phyloP scores from a whole-genome alignment of 2,888 invertebrate species.

The Drosophila paramelanica region DNA sequence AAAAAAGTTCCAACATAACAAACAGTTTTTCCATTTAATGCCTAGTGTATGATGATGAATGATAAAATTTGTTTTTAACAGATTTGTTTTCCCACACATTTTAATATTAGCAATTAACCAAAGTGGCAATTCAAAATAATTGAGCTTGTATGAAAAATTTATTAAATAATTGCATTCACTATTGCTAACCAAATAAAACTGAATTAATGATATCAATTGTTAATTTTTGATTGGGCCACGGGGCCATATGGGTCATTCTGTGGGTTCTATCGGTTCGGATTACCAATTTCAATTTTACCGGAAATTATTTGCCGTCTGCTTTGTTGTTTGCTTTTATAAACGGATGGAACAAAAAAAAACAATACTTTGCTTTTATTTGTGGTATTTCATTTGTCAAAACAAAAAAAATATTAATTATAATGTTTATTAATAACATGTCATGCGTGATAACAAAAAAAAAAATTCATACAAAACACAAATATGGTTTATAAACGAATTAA shows the following conservation, averaged over 20 bases:
- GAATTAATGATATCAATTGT: conserved; percentile 44
- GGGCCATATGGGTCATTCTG: not conserved
- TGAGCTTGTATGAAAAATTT: conserved; percentile 34
- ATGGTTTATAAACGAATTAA: conserved; percentile 6
- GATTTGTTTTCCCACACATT: conserved; percentile 25
- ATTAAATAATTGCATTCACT: conserved; percentile 43
- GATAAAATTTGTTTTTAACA: not conserved
- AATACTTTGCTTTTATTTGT: conserved; percentile 31
- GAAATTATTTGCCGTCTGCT: conserved; percentile 57
- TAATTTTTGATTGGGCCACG: conserved; percentile 6
- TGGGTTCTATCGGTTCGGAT: conserved; percentile 17
- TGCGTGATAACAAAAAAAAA: conserved; percentile 12
- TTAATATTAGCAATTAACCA: conserved; percentile 35
- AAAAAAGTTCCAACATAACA: no score
- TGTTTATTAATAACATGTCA: conserved; percentile 49
- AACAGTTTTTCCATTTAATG: not conserved
- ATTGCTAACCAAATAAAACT: conserved; percentile 26
- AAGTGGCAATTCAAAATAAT: conserved; percentile 40
- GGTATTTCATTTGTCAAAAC: conserved; percentile 45
- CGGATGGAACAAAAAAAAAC: conserved; percentile 7
- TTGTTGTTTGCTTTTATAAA: conserved; percentile 50
- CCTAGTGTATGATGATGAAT: not conserved
- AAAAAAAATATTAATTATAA: conserved; percentile 21
- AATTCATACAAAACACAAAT: conserved; percentile 7
- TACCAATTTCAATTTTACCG: conserved; percentile 44